A percentile compares a stretch with the other conserved stretches of the same genome.
Conservation (phyloP, 1,140 invertebrate genomes). For the Drosophila ananassae region DNA sequence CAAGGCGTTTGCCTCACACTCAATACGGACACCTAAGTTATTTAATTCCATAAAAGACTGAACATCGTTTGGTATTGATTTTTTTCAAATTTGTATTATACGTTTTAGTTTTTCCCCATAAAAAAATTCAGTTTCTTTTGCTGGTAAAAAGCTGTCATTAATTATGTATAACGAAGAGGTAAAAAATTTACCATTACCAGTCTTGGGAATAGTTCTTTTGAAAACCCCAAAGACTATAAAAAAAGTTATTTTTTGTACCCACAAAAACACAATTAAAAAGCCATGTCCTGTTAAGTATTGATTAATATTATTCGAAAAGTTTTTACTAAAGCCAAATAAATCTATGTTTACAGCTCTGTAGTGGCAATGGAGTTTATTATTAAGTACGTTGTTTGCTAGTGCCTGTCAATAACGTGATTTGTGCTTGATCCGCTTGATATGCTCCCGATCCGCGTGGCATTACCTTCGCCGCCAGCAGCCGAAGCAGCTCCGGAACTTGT, state of each 20-base stretch:
- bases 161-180: background rate
- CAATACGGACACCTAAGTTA: slow-evolving; percentile 86
- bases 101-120: slow-evolving; percentile 28
- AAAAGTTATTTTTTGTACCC: no score
- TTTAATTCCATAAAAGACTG: slow-evolving; percentile 6
- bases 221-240: background rate
- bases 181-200: background rate
- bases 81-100: slow-evolving; percentile 23
- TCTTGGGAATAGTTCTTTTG: no score
- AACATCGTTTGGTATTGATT: slow-evolving; percentile 20
- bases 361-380: slow-evolving; percentile 64
- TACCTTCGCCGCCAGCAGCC: slow-evolving; percentile 72
- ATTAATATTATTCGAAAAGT: slow-evolving; percentile 48
- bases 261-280: background rate
- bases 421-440: slow-evolving; percentile 46
- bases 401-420: slow-evolving; percentile 75
- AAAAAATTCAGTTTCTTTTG: slow-evolving; percentile 5
- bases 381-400: slow-evolving; percentile 58
- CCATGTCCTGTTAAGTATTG: slow-evolving; percentile 21
- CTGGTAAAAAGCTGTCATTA: background rate
- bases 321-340: slow-evolving; percentile 59
- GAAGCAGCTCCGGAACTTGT: slow-evolving; percentile 76
- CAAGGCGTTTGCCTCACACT: slow-evolving; percentile 94
- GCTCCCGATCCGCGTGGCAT: slow-evolving; percentile 36
- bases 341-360: slow-evolving; percentile 53